phyloP scores from a whole-genome alignment of 2,797 vertebrate genomes.

The Selene dorsalis region DNA sequence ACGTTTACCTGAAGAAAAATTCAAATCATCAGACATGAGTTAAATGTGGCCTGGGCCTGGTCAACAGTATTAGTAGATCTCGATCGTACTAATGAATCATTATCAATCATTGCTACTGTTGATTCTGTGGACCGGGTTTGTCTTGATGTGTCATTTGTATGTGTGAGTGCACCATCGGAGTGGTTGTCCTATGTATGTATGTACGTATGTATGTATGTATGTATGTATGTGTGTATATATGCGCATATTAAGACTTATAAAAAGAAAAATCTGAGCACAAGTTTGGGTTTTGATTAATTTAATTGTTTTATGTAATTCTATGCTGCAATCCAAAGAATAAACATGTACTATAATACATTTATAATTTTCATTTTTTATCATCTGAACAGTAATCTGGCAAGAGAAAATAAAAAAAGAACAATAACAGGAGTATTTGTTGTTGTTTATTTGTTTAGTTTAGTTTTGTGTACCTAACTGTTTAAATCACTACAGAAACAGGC shows the following conservation, averaged over 20 bases:
- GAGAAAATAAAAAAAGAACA: slow-evolving; percentile 62
- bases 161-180: slow-evolving; percentile 56
- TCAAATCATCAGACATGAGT: slow-evolving; percentile 8
- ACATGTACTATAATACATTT: slow-evolving; percentile 90
- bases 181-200: slow-evolving; percentile 53
- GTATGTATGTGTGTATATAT: slow-evolving; percentile 55
- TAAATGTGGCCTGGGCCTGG: slow-evolving; percentile 40
- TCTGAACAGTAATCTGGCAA: slow-evolving; percentile 81
- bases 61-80: slow-evolving; percentile 61
- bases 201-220: slow-evolving; percentile 3
- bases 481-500: no score
- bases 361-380: slow-evolving; percentile 80
- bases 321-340: slow-evolving; percentile 96
- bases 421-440: slow-evolving; percentile 52
- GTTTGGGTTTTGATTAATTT: slow-evolving; percentile 85
- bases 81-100: slow-evolving; percentile 45
- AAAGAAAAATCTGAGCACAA: slow-evolving; percentile 83
- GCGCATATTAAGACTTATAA: slow-evolving; percentile 76
- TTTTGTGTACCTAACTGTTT: slow-evolving; percentile 19
- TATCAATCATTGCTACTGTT: slow-evolving; percentile 58
- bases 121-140: slow-evolving; percentile 63
- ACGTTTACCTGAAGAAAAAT: slow-evolving; percentile 59
- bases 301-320: slow-evolving; percentile 84
- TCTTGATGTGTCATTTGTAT: slow-evolving; percentile 54
- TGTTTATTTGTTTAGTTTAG: neutral